Evolutionary conservation across 2,797 vertebrate genomes (phyloP).

Genomic region (Salmo trutta): DNA sequence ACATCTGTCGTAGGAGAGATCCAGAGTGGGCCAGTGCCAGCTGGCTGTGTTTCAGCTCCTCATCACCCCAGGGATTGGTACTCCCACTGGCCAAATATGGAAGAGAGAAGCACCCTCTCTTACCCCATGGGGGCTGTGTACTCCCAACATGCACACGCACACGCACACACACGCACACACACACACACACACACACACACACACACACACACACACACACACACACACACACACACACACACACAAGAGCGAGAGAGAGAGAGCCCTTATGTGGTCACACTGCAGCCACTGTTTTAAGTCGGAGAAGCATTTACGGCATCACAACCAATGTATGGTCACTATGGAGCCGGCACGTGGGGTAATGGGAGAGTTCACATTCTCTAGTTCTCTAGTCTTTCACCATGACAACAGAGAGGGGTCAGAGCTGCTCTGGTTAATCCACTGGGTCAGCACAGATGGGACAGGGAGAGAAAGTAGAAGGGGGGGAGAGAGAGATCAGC

Average conservation of each 20-base stretch:
- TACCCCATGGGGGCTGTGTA: constrained; percentile 43
- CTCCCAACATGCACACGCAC: background rate
- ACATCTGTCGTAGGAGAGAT: constrained; percentile 62
- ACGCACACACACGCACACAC: background rate
- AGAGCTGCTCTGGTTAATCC: constrained; percentile 55
- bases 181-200: constrained; percentile 12
- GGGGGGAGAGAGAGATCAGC: constrained; percentile 41
- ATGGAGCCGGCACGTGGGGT: constrained; percentile 47
- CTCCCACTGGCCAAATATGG: constrained; percentile 77
- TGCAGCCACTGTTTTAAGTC: constrained; percentile 13
- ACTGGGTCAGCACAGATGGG: constrained; percentile 46
- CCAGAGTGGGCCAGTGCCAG: constrained; percentile 64
- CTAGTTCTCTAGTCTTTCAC: constrained; percentile 44
- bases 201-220: constrained; percentile 12
- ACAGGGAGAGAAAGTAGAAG: background rate
- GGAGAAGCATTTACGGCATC: constrained; percentile 44
- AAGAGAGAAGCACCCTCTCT: constrained; percentile 64
- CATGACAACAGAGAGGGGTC: constrained; percentile 63
- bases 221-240: constrained; percentile 1
- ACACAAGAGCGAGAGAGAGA: constrained; percentile 23
- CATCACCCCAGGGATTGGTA: constrained; percentile 67
- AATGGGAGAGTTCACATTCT: constrained; percentile 28
- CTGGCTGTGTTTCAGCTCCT: constrained; percentile 71
- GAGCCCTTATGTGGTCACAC: constrained; percentile 45
- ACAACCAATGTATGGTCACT: constrained; percentile 42